phyloP scores from a whole-genome alignment of 2,888 invertebrate genomes.

The Dolomedes plantarius region DNA sequence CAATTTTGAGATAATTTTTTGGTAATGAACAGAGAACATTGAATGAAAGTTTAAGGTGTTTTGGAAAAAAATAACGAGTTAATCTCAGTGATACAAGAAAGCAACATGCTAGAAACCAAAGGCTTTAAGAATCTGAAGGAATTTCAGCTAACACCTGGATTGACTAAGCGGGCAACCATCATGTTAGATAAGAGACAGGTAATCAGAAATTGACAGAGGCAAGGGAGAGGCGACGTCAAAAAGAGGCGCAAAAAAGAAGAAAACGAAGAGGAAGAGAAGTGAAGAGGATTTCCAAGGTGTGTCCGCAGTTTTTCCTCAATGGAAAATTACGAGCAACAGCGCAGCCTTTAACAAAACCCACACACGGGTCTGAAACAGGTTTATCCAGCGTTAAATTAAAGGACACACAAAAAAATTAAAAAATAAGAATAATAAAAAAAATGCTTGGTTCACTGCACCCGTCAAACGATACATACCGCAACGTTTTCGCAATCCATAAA shows the following conservation, averaged over 20 bases:
- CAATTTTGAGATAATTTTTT: too few relatives aligned
- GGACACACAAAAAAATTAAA: slow-evolving; percentile 23
- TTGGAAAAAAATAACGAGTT: too few relatives aligned
- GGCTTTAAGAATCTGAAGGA: neutral
- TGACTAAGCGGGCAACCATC: slow-evolving; percentile 1
- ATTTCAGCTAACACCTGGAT: neutral
- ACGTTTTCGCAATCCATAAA: slow-evolving; percentile 47
- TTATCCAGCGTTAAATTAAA: slow-evolving; percentile 58
- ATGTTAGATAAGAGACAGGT: neutral
- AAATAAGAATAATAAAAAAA: slow-evolving; percentile 38
- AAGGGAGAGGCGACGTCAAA: neutral
- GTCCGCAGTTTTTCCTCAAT: slow-evolving; percentile 59
- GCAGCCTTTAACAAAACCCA: slow-evolving; percentile 60
- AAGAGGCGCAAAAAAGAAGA: neutral
- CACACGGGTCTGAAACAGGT: slow-evolving; percentile 63
- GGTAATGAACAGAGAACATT: too few relatives aligned
- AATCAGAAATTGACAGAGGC: slow-evolving; percentile 11
- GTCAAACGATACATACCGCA: slow-evolving; percentile 54
- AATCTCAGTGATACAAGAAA: too few relatives aligned
- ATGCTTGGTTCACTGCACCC: slow-evolving; percentile 59
- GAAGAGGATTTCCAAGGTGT: slow-evolving; percentile 61
- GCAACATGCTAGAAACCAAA: too few relatives aligned
- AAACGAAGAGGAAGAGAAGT: slow-evolving; percentile 22
- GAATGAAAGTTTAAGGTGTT: too few relatives aligned
- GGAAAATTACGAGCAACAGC: slow-evolving; percentile 64